A percentile compares a stretch with the other conserved stretches of the same genome.
These are phyloP conservation scores for Harmothoe impar DNA, from an alignment of 2,888 invertebrate genomes.

Conservation along the genomic window DNA sequence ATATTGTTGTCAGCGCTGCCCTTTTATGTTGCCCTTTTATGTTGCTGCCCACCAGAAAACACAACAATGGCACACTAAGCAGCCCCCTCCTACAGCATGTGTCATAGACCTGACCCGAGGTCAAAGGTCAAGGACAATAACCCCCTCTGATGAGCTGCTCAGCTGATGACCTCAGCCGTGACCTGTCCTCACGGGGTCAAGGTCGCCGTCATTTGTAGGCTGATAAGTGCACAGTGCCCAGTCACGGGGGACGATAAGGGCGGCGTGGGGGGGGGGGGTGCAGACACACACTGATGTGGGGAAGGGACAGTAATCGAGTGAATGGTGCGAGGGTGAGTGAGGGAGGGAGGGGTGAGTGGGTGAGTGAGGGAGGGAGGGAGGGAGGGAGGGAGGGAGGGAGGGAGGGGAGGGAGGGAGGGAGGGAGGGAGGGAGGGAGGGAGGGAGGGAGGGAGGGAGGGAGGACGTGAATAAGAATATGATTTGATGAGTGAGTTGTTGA, in stretches of 20 bases:
- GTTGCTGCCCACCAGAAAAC: too few species aligned
- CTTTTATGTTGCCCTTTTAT: too few species aligned
- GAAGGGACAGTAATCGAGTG: not conserved
- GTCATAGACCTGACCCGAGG: not conserved
- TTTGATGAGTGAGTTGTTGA: too few species aligned
- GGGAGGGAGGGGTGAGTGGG: not conserved
- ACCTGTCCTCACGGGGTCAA: not conserved
- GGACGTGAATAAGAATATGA: too few species aligned
- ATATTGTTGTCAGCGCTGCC: too few species aligned
- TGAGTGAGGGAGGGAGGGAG: not conserved
- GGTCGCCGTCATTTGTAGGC: not conserved
- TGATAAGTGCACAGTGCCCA: not conserved
- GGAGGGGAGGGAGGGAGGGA: not conserved
- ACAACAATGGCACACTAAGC: not conserved
- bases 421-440: not conserved
- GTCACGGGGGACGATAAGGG: too few species aligned
- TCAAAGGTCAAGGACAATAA: not conserved
- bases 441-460: not conserved
- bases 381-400: not conserved
- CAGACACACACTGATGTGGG: not conserved
- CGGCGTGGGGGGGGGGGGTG: not conserved
- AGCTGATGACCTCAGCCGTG: not conserved
- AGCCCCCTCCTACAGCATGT: not conserved
- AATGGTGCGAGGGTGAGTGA: not conserved
- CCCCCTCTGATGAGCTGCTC: constrained; percentile 11